Evolutionary conservation across 1,140 invertebrate genomes (phyloP).

Genomic region (Gonioctena quinquepunctata): DNA sequence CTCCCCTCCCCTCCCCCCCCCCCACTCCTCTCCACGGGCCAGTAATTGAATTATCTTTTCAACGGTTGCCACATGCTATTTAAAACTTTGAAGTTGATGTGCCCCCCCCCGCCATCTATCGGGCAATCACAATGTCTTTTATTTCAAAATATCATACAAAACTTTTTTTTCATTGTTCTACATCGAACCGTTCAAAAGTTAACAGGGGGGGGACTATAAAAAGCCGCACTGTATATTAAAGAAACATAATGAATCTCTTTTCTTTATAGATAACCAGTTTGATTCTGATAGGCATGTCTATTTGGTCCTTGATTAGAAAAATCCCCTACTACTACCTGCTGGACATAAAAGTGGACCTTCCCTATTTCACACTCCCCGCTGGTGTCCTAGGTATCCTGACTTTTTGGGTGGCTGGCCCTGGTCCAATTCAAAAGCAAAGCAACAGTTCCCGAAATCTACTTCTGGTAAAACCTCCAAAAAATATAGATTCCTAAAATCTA

Average conservation of each 20-base stretch:
- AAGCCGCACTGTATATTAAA: background rate
- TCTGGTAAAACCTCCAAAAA: background rate
- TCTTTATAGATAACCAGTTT: background rate
- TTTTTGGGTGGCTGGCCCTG: background rate
- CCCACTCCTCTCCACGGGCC: too few relatives aligned
- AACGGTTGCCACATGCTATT: too few relatives aligned
- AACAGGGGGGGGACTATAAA: background rate
- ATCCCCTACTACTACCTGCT: background rate
- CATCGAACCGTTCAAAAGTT: background rate
- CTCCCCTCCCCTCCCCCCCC: too few relatives aligned
- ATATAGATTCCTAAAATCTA: background rate
- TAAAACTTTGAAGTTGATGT: too few relatives aligned
- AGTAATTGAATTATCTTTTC: too few relatives aligned
- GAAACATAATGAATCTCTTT: background rate
- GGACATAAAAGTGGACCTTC: slow-evolving; percentile 6
- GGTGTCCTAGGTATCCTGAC: background rate
- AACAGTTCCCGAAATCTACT: background rate
- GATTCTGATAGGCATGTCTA: background rate
- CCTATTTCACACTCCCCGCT: slow-evolving; percentile 6
- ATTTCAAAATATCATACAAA: background rate
- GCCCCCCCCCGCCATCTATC: too few relatives aligned
- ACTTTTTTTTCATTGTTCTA: background rate
- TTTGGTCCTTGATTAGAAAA: slow-evolving; percentile 13
- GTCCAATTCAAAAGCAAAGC: background rate
- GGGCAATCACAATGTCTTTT: background rate